Evolutionary conservation across 2,797 vertebrate species (phyloP).

Genomic region (Sebastes hubbsi): DNA sequence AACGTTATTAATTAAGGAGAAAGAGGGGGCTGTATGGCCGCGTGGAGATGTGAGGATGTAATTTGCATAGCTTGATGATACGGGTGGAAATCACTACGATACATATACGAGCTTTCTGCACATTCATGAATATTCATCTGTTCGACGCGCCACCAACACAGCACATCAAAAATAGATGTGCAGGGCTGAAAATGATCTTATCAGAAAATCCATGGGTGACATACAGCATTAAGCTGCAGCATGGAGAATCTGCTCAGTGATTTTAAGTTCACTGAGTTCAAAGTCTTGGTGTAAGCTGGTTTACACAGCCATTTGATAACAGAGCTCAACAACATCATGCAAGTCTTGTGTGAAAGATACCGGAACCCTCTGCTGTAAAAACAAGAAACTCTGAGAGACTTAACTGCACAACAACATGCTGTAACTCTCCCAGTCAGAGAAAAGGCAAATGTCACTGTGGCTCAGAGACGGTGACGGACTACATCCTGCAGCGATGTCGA

Average conservation of each 20-base stretch:
- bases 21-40: constrained; percentile 32
- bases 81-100: constrained; percentile 69
- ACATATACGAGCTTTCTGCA: constrained; percentile 53
- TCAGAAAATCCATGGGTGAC: constrained; percentile 63
- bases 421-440: constrained; percentile 5
- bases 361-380: constrained; percentile 44
- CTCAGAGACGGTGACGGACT: constrained; percentile 16
- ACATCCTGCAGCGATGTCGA: constrained; percentile 37
- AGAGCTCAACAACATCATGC: constrained; percentile 54
- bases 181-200: constrained; percentile 57
- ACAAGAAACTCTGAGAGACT: constrained; percentile 42
- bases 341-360: constrained; percentile 55
- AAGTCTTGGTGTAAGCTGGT: constrained; percentile 48
- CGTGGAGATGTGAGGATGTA: constrained; percentile 58
- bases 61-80: constrained; percentile 76
- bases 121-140: constrained; percentile 74
- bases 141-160: constrained; percentile 48
- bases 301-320: constrained; percentile 53
- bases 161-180: constrained; percentile 65
- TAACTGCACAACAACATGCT: constrained; percentile 21
- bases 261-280: constrained; percentile 58
- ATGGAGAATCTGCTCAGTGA: constrained; percentile 52
- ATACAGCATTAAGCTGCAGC: constrained; percentile 36
- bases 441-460: constrained; percentile 39
- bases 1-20: constrained; percentile 69